These are phyloP conservation scores for Corydoras sp. DNA, from an alignment of 2,113 vertebrate species.

Conservation along the genomic window DNA sequence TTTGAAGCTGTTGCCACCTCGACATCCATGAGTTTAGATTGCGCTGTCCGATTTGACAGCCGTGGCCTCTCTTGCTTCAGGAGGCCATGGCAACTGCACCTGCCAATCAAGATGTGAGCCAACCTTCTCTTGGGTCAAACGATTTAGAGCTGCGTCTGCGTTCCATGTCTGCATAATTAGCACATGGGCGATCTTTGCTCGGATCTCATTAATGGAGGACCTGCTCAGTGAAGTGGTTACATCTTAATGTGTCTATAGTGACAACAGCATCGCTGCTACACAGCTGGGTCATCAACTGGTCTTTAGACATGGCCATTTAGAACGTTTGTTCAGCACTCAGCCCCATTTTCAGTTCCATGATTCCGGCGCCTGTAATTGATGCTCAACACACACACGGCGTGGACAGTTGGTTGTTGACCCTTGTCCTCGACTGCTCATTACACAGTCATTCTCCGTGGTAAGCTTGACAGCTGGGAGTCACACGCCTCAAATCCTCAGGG, in stretches of 20 bases:
- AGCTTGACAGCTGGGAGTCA: background rate
- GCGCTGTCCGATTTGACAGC: background rate
- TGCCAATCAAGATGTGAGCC: background rate
- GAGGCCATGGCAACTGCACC: background rate
- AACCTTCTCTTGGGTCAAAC: slow-evolving; percentile 8
- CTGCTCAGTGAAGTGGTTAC: background rate
- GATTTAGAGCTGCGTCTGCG: background rate
- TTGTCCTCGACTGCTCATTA: slow-evolving; percentile 4
- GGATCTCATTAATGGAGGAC: background rate
- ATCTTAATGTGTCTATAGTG: background rate
- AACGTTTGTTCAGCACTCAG: background rate
- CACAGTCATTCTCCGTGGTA: background rate
- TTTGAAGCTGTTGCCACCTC: background rate
- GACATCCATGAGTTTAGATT: background rate
- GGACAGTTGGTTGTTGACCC: slow-evolving; percentile 2
- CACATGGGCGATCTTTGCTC: too few species aligned
- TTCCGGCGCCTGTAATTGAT: background rate
- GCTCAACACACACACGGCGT: background rate
- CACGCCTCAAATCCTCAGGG: background rate
- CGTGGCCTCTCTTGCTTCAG: background rate
- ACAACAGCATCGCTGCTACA: background rate
- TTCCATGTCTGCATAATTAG: background rate
- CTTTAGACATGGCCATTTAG: background rate
- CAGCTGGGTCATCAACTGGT: slow-evolving; percentile 1
- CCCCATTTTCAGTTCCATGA: background rate